Evolutionary conservation across 1,140 invertebrate genomes (phyloP), one percentile per base, ranked within the genome.

Genomic region (Schlechtendalia chinensis): DNA sequence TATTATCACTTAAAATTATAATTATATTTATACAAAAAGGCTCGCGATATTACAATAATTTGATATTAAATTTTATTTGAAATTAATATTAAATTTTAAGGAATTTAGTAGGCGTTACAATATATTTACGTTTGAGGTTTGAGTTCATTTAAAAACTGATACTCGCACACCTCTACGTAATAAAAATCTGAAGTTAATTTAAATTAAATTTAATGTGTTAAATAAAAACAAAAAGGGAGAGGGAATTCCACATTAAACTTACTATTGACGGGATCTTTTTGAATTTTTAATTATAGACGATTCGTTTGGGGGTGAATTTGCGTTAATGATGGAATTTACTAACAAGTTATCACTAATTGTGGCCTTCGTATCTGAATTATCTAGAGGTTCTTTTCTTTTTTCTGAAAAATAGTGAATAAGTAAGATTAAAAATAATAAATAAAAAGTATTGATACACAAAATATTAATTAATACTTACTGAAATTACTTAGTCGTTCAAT

Each of bases 371-470:
- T 94, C 93, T 83, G 88, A 86, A 82, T 86, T 90, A 84, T 93
- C 91, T 83, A 91, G 90, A 6, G 91, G 91, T 84, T 95, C 93
- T 89, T 94, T 95, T 84, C 94, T 91, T 88, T 95, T 95, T 88
- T 95, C 93, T 91, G 88, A 75, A 87, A 88, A 86, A 84, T 86
- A 85, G 85, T 86, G 32, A 32, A 39, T 67, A 69, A 11, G 12
- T 74, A 1, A 74, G 10, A 54, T 53, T 58, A 16, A n/a, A 47
- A 53, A 53, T 11, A 11, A 53, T 27, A 45, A 71, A 71, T 5
- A 24, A 59, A 8, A 50, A 11, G 11, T 27, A 27, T 27, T 19
- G 4, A 50, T 19, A 24, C 19, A 63, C 11, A 32, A n/a, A 63
- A 63, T 32, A 17, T 50, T 50, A 19, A 69, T 19, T 1, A 58